A percentile compares a stretch with the other conserved stretches of the same genome.
These are phyloP conservation scores for Gisinianus flammeolus DNA, from an alignment of 2,888 invertebrate genomes.

Conservation along the genomic window DNA sequence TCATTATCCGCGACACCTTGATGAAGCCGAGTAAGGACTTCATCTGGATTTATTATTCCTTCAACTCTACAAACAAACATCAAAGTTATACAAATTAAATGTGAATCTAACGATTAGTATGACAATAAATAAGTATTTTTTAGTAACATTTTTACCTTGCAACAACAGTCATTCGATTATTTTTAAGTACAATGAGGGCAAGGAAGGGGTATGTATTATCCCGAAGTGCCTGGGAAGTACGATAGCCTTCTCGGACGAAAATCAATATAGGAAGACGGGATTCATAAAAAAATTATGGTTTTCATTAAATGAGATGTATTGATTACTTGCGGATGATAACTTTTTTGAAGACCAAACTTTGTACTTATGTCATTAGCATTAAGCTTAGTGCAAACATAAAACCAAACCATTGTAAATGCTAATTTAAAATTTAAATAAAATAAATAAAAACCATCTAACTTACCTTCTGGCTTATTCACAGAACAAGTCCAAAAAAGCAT, in stretches of 20 bases:
- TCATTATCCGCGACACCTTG: constrained; percentile 85
- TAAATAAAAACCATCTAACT: not conserved
- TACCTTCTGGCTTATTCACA: constrained; percentile 76
- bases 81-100: not conserved
- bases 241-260: constrained; percentile 93
- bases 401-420: not conserved
- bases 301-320: too few species aligned
- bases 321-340: too few species aligned
- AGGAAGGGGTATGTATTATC: constrained; percentile 85
- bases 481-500: constrained; percentile 95
- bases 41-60: constrained; percentile 76
- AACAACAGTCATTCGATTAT: constrained; percentile 91
- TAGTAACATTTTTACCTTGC: constrained; percentile 64
- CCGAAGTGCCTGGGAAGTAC: constrained; percentile 86
- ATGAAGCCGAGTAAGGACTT: constrained; percentile 74
- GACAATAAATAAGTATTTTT: too few species aligned
- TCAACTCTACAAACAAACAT: constrained; percentile 71
- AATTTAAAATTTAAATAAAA: not conserved
- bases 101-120: not conserved
- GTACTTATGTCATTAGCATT: too few species aligned
- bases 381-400: not conserved
- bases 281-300: too few species aligned
- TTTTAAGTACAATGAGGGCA: constrained; percentile 86
- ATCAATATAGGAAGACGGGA: too few species aligned
- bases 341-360: too few species aligned